These are phyloP conservation scores for Metalampra italica DNA, from an alignment of 2,888 invertebrate species.

Conservation along the genomic window DNA sequence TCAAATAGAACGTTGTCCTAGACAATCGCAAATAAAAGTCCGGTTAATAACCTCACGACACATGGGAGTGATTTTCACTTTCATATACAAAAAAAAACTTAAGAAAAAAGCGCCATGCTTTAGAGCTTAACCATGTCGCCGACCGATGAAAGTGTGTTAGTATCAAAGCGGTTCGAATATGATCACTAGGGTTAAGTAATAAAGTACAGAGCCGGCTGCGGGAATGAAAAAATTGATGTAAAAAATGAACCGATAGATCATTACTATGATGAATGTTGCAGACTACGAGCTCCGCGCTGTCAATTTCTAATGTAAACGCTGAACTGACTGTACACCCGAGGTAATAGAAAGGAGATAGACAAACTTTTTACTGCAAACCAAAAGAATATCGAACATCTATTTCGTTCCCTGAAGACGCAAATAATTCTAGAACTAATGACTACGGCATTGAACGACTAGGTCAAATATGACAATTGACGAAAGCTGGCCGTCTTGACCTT, in stretches of 20 bases:
- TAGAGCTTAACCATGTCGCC: constrained; percentile 43
- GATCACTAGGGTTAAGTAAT: constrained; percentile 27
- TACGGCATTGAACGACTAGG: constrained; percentile 28
- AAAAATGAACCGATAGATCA: constrained; percentile 42
- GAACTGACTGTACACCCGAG: neutral
- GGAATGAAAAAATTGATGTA: constrained; percentile 30
- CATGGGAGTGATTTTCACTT: constrained; percentile 46
- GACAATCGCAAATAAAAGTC: neutral
- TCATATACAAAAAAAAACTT: constrained; percentile 37
- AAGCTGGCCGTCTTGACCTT: constrained; percentile 33
- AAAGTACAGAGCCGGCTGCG: constrained; percentile 19
- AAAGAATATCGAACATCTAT: too few species aligned
- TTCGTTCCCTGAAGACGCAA: too few species aligned
- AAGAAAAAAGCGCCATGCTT: constrained; percentile 20
- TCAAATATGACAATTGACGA: constrained; percentile 33
- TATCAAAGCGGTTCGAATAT: constrained; percentile 23
- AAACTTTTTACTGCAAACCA: neutral
- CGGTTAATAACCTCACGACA: neutral
- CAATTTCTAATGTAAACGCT: constrained; percentile 13
- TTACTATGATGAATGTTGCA: constrained; percentile 47
- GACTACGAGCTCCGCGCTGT: constrained; percentile 24
- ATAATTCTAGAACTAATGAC: constrained; percentile 9
- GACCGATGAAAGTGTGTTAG: constrained; percentile 48
- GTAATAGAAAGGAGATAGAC: neutral
- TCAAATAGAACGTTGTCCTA: neutral